Evolutionary conservation across 1,140 invertebrate species (phyloP).

Genomic region (Melitaea cinxia): DNA sequence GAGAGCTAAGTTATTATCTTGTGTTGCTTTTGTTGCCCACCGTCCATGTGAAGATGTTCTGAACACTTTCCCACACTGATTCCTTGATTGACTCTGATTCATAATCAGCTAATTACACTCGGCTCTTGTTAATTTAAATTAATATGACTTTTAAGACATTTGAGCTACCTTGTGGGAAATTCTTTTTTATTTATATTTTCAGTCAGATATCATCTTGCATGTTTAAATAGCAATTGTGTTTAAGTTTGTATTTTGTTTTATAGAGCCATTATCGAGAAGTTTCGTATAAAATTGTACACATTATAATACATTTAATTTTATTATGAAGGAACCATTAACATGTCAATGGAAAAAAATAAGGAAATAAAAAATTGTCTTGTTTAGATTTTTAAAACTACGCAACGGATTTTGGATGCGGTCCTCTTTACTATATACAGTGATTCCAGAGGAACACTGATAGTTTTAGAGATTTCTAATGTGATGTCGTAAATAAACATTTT

Average conservation of each 20-base stretch:
- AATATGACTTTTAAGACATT: constrained; percentile 38
- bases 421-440: too few species aligned
- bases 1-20: constrained; percentile 11
- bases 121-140: constrained; percentile 62
- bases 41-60: constrained; percentile 76
- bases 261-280: not conserved
- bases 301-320: not conserved
- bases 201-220: not conserved
- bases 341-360: too few species aligned
- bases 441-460: too few species aligned
- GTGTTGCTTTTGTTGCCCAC: constrained; percentile 6
- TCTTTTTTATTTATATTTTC: constrained; percentile 6
- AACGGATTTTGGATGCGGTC: too few species aligned
- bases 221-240: not conserved
- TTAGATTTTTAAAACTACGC: too few species aligned
- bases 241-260: not conserved
- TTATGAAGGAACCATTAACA: too few species aligned
- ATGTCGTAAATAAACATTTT: too few species aligned
- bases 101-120: constrained; percentile 74
- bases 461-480: too few species aligned
- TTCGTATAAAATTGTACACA: not conserved
- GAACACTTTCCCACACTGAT: constrained; percentile 80
- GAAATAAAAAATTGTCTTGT: too few species aligned
- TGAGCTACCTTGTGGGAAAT: constrained; percentile 20
- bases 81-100: constrained; percentile 74